Conservation (phyloP, 2,113 vertebrate genomes). For the Patagioenas fasciata region DNA sequence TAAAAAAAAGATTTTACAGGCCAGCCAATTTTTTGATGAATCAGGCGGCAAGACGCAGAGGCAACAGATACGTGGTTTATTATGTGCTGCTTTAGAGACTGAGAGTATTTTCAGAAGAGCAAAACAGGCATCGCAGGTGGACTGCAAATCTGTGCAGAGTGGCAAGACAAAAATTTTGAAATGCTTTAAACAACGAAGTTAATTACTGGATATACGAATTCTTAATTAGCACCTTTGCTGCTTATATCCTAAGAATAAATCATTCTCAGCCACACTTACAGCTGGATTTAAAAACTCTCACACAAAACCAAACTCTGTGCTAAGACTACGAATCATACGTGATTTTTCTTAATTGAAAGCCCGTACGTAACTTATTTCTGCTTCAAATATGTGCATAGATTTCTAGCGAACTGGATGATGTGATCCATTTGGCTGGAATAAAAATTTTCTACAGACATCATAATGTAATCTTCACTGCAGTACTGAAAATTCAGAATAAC, state of each 20-base stretch:
- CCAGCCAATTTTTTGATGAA: constrained; percentile 21
- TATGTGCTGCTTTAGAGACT: neutral
- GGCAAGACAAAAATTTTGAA: constrained; percentile 48
- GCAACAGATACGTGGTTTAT: neutral
- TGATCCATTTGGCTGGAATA: constrained; percentile 54
- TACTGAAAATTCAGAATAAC: constrained; percentile 31
- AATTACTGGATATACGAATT: constrained; percentile 43
- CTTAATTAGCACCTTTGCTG: constrained; percentile 50
- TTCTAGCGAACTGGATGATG: constrained; percentile 27
- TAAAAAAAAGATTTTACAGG: neutral
- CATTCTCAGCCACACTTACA: constrained; percentile 41
- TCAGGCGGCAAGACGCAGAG: neutral
- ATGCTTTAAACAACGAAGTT: constrained; percentile 33
- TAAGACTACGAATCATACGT: constrained; percentile 2
- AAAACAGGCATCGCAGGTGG: neutral
- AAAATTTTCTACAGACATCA: constrained; percentile 33
- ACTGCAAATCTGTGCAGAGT: neutral
- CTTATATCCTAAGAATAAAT: constrained; percentile 37
- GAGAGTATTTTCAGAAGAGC: constrained; percentile 46
- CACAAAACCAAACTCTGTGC: constrained; percentile 9
- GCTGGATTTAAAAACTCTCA: constrained; percentile 18
- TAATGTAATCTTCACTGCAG: constrained; percentile 38
- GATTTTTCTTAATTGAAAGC: constrained; percentile 44
- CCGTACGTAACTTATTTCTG: neutral
- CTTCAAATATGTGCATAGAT: constrained; percentile 33